Conservation (phyloP, 2,797 vertebrate species). For the Miichthys miiuy region DNA sequence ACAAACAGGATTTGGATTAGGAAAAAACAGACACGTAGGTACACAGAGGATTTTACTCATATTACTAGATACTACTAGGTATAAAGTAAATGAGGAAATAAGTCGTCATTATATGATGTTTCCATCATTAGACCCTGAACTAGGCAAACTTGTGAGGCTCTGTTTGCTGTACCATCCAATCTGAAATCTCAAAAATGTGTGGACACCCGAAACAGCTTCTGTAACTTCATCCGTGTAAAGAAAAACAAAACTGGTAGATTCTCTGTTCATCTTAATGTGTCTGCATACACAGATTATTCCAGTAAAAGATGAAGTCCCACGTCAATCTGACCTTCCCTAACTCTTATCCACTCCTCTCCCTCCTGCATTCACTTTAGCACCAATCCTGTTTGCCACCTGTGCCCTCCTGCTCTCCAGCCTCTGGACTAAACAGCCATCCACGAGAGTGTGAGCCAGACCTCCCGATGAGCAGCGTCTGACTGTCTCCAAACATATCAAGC, state of each 20-base stretch:
- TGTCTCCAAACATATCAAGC: constrained; percentile 53
- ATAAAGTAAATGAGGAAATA: no score
- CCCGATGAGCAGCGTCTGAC: constrained; percentile 60
- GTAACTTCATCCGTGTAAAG: background rate
- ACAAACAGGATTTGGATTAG: no score
- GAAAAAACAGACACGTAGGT: no score
- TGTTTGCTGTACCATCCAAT: no score
- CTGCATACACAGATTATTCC: background rate
- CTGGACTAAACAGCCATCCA: constrained; percentile 36
- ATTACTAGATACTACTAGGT: no score
- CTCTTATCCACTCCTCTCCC: background rate
- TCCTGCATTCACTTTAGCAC: constrained; percentile 29
- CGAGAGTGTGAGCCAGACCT: constrained; percentile 44
- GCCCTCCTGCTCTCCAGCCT: constrained; percentile 28
- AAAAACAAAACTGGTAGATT: background rate
- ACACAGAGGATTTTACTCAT: no score
- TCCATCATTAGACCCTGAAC: no score
- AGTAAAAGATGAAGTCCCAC: background rate
- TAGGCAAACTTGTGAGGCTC: no score
- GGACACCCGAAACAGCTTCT: background rate
- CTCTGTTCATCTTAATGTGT: background rate
- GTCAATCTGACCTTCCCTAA: background rate
- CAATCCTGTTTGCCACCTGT: constrained; percentile 68
- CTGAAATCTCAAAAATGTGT: no score
- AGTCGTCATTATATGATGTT: no score